These are phyloP conservation scores for Patella vulgata DNA, from an alignment of 1,140 invertebrate species.

Conservation along the genomic window DNA sequence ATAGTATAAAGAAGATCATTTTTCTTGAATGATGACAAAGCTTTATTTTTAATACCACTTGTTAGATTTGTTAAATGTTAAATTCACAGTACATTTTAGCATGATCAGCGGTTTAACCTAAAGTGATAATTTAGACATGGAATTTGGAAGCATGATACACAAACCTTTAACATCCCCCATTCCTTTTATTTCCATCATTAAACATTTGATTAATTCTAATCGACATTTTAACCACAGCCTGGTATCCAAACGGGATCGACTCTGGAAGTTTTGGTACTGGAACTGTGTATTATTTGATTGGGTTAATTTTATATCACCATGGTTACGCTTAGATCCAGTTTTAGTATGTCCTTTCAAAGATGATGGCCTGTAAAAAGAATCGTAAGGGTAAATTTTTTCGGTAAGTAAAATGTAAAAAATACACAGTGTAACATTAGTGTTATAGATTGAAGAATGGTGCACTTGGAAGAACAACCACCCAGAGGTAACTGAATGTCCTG, in stretches of 20 bases:
- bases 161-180: slow-evolving; percentile 65
- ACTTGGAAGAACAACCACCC: too few species aligned
- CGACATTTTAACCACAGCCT: slow-evolving; percentile 60
- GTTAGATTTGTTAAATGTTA: too few species aligned
- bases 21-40: too few species aligned
- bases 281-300: slow-evolving; percentile 53
- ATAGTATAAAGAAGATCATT: too few species aligned
- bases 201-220: slow-evolving; percentile 47
- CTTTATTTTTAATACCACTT: too few species aligned
- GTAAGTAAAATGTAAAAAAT: not conserved
- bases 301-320: slow-evolving; percentile 40
- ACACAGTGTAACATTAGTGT: too few species aligned
- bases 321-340: slow-evolving; percentile 8
- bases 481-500: too few species aligned
- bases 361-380: slow-evolving; percentile 43
- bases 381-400: not conserved
- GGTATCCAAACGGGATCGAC: slow-evolving; percentile 57
- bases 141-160: too few species aligned
- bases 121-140: too few species aligned
- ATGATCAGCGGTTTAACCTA: too few species aligned
- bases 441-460: too few species aligned
- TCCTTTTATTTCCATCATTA: slow-evolving; percentile 59
- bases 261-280: slow-evolving; percentile 63
- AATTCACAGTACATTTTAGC: too few species aligned
- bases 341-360: slow-evolving; percentile 51